phyloP scores from a whole-genome alignment of 2,797 vertebrate species.

The Rhabdomys pumilio region DNA sequence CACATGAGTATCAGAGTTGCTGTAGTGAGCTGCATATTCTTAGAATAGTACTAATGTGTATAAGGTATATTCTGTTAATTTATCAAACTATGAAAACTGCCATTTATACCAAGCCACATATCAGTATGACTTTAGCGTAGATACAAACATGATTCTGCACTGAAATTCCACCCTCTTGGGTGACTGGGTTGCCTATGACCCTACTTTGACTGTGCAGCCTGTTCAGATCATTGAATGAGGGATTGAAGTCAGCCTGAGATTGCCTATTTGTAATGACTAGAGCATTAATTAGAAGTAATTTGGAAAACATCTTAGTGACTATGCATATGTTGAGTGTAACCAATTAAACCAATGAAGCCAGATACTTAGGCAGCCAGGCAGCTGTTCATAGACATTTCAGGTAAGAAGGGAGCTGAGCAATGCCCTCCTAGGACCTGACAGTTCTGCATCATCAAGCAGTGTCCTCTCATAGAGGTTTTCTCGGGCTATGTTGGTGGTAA shows the following conservation, averaged over 20 bases:
- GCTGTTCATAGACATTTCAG: neutral
- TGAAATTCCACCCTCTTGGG: neutral
- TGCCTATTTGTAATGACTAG: conserved; percentile 71
- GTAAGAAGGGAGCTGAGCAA: neutral
- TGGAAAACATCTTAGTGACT: conserved; percentile 69
- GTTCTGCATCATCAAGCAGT: neutral
- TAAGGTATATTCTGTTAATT: neutral
- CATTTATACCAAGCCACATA: conserved; percentile 11
- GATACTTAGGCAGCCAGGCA: conserved; percentile 42
- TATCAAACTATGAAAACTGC: neutral
- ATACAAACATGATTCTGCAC: conserved; percentile 10
- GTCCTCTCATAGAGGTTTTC: neutral
- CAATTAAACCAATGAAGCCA: conserved; percentile 69
- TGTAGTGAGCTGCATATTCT: neutral
- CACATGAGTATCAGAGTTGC: rapidly evolving
- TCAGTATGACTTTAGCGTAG: conserved; percentile 48
- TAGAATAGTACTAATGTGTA: neutral
- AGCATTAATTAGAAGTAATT: conserved; percentile 78
- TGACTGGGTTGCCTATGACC: neutral
- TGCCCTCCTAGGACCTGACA: neutral
- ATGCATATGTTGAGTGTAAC: conserved; percentile 44
- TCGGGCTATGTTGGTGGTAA: conserved; percentile 51
- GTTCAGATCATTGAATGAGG: neutral
- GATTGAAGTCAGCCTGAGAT: conserved; percentile 61
- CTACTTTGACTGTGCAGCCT: neutral